Evolutionary conservation across 2,113 vertebrate species (phyloP), one percentile per base, ranked within the genome.

Genomic region (Sialia sialis): DNA sequence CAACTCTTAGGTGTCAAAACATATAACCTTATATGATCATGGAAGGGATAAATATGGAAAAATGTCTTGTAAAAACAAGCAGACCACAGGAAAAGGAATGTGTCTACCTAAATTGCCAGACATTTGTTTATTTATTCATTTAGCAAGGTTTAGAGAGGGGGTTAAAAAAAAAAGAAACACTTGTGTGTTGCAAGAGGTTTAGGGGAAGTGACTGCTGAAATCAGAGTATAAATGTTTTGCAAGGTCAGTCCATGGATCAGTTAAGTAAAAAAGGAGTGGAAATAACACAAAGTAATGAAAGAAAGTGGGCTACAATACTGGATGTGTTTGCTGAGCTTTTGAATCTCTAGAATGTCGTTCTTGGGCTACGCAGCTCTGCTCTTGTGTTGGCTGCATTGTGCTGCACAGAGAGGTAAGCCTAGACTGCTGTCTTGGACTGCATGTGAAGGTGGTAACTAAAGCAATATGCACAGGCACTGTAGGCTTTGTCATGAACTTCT

Each of bases 161-260:
- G 7, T 6, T n/a, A 36, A 62, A n/a, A 67, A 51, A 48, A 48
- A 75, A 82, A 87, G 51, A 78, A 79, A 64, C 77, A 39, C 39
- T 66, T 90, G 49, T 89, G 26, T 97, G 94, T 97, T 93, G 96
- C 97, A 97, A 96, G 76, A 97, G 93, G 7, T 70, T 96, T 95
- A 91, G 68, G 70, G 94, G 97, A 96, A 97, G 86, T 96, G 95
- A 89, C 84, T 89, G 36, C 83, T 93, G 93, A 93, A 92, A 86
- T 85, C 74, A 19, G 77, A 92, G 89, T 86, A 93, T 86, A 97
- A 97, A 94, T 88, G 54, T 38, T 87, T 81, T 93, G 85, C 87
- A 84, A 96, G 83, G 80, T 76, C 96, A 91, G 66, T 81, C 55
- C 22, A 69, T 78, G 78, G 41, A 93, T 9, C 68, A 95, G 68